Evolutionary conservation across 2,888 invertebrate genomes (phyloP), one percentile per base, ranked within the genome.

Genomic region (Conistra vaccinii): DNA sequence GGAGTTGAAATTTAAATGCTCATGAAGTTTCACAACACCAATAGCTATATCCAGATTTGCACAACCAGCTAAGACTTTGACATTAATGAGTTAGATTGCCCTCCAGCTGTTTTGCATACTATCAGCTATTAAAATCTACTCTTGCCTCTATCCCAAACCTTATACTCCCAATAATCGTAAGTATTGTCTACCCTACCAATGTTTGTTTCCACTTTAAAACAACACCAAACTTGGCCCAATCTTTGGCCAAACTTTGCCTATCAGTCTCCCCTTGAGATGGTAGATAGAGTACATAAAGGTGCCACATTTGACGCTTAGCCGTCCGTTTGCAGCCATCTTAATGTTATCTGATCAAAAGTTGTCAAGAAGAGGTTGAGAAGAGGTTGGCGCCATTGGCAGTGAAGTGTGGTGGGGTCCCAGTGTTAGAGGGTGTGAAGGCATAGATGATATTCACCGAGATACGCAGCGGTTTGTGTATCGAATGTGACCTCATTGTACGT

Each of bases 281-380:
- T 65, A 86, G 90, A 92, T 93, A 89, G 12, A 57, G 55, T 63
- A 75, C 85, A 84, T 80, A 80, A 81, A 89, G 89, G 90, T 89
- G 92, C 85, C 86, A 92, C 87, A 90, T 91, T 90, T 91, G 89
- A 86, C 94, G 91, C 93, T 89, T 90, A 85, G 87, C 83, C 83
- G 78, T 80, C 90, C 89, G 84, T 91, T 92, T 89, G 89, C 90
- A 85, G 88, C 88, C 85, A 91, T 92, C 92, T 92, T 79, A 77
- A 71, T 73, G 81, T 88, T 95, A 96, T 96, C 96, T 87, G 95
- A 96, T 96, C 92, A 87, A 90, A 95, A 95, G 86, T 95, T 94
- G 93, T 93, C 93, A 93, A 93, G 92, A 88, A 90, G 75, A 87
- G 84, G 85, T 87, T 81, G 74, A 93, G 92, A 88, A 90, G 75